Evolutionary conservation across 2,888 invertebrate species (phyloP).

Genomic region (Drosophila flavopinicola): DNA sequence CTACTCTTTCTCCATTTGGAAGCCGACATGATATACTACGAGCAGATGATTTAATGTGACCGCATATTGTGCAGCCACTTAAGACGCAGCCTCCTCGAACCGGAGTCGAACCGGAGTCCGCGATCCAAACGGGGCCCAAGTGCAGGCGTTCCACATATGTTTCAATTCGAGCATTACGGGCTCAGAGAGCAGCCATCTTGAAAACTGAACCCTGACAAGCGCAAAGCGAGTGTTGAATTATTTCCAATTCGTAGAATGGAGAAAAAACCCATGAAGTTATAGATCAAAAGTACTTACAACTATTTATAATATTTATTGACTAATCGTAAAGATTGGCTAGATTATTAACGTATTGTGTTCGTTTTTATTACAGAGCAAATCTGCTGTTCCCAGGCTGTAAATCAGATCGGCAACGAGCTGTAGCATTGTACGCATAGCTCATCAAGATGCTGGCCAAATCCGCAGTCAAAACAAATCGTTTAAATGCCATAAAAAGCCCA

Average conservation of each 20-base stretch:
- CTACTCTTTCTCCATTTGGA: constrained; percentile 36
- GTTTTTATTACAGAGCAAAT: constrained; percentile 36
- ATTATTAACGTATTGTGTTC: constrained; percentile 29
- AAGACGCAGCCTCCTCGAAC: constrained; percentile 45
- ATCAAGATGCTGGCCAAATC: constrained; percentile 57
- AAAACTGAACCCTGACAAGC: constrained; percentile 49
- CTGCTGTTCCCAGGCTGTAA: constrained; percentile 35
- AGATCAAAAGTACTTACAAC: neutral
- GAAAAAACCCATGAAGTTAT: neutral
- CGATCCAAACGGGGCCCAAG: constrained; percentile 35
- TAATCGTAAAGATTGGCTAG: constrained; percentile 10
- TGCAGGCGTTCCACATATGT: constrained; percentile 68
- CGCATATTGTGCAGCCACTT: constrained; percentile 66
- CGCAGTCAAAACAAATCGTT: constrained; percentile 83
- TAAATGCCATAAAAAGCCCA: constrained; percentile 80
- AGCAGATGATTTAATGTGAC: constrained; percentile 81
- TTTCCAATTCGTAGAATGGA: constrained; percentile 10
- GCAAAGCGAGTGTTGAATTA: constrained; percentile 10
- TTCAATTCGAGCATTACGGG: constrained; percentile 61
- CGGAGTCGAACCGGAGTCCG: constrained; percentile 6
- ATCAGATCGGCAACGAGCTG: constrained; percentile 55
- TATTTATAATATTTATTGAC: constrained; percentile 1
- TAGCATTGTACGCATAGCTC: constrained; percentile 42
- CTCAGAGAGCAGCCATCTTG: constrained; percentile 62
- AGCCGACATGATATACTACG: constrained; percentile 68